Evolutionary conservation across 2,797 vertebrate species (phyloP), one percentile per base, ranked within the genome.

Genomic region (Heterohyrax brucei): DNA sequence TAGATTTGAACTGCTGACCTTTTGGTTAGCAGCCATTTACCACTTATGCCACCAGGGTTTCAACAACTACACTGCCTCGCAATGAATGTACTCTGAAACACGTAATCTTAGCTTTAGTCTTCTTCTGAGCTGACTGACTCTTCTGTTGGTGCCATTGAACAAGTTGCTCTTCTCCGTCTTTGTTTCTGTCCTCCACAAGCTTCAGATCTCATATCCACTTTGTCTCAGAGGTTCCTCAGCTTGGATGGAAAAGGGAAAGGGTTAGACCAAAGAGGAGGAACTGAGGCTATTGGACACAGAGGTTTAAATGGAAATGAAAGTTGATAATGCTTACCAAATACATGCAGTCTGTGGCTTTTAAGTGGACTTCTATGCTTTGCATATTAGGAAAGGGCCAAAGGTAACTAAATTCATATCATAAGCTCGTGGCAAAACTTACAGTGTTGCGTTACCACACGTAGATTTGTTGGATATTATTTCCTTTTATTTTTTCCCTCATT

Each of bases 261-360:
- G 16, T 56, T 53, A 22, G 28, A 21, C 68, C 28, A 39, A 53
- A 94, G n/a, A 81, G 16, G 48, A 89, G 48, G 48, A 75, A 64
- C 13, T 68, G 95, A 73, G 93, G 92, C 80, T 86, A 24, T 0
- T 88, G 56, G 62, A 91, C 64, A 86, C 70, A 86, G 93, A 95
- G 44, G 78, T 93, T 95, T 93, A 85, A 96, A 76, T 28, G 86
- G 80, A 95, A 87, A 3, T 81, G 85, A 97, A 96, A 53, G 62
- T 85, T 97, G 85, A 96, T 94, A 87, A 87, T 22, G 21, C 70
- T 94, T 82, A 33, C 80, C 1, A 12, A 73, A 89, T 95, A 93
- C 79, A 98, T 93, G 83, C 0, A 76, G 90, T 92, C 87, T 96
- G 82, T 94, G 96, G 89, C 86, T 97, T 96, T 89, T 91, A 85